Base-by-base conservation (phyloP, 2,113 vertebrate species). In the mouse (Mus musculus) region DNA sequence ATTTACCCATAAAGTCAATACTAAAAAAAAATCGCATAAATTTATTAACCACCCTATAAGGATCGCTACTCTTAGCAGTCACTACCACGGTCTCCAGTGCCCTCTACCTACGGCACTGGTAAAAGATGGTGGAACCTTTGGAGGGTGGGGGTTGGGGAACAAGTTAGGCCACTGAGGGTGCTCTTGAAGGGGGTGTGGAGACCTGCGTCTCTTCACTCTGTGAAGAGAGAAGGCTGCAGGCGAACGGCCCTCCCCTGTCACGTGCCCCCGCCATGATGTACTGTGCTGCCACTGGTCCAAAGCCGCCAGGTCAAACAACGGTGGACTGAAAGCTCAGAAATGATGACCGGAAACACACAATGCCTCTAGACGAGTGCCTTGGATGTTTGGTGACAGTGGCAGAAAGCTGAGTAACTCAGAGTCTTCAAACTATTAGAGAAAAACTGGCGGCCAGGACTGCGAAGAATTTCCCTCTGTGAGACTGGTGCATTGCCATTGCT, bases 131-230 rank as follows among this genome's bases (percentile, higher is more conserved):
- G n/a, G 81, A 63, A 2, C n/a, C 81, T 42, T 19, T 39, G 81
- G 71, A 9, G 22, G 20, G 39, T 39, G 9, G 1, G 39, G 22
- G 16, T 39, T 39, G 9, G 1, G 39, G 4, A 0, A 1, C 39
- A 49, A 46, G 14, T 49, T 33, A 36, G 42, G 30, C 12, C 42
- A 20, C 6, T 49, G 63, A 33, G 28, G 4, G 42, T 6, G 42
- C 26, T 49, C 84, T 33, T 67, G 82, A 67, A 13, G 39, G 9
- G 1, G 17, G 20, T 67, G 63, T 49, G 33, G 84, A 33, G 39
- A 49, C 61, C 42, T 12, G 28, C 36, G 67, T 63, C 28, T 13
- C 63, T 67, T 86, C 30, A 33, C 39, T 42, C 42, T 30, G n/a
- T n/a, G n/a, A n/a, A n/a, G n/a, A n/a, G n/a, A n/a, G n/a, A n/a